Base-by-base conservation (phyloP, 2,113 vertebrate genomes). In the Hipposideros armiger region DNA sequence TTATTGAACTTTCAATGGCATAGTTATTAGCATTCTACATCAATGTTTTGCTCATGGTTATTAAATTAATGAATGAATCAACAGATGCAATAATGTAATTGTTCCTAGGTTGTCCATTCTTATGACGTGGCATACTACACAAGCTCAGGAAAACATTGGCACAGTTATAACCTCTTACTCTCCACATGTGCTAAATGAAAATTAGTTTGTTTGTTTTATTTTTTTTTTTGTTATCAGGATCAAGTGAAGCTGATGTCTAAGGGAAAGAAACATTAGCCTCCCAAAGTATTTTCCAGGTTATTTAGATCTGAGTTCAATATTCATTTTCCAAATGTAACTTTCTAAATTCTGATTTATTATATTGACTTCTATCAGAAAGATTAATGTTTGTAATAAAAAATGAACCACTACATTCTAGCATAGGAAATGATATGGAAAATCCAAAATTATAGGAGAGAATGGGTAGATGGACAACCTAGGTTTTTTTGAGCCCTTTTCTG, bases 341-440 rank as follows among this genome's bases (percentile, higher is more conserved):
- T 62, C 32, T 82, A 88, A 67, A 82, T 82, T 36, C 47, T 88
- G 72, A 84, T 40, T 84, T 92, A 74, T 80, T 74, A n/a, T 76
- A 80, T 66, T 81, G 0, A 7, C 0, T 69, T 80, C 2, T 92
- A 5, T 74, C 70, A n/a, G 24, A 54, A 76, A 74, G 3, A 6
- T 77, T 69, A 76, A 70, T 45, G 69, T 40, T 76, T 87, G 36
- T 76, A 60, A 19, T 97, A 91, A 95, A 47, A 89, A 95, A 64
- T 28, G 14, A 92, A 28, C 30, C 11, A 66, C 81, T 87, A 77
- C 2, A 45, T 89, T 66, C 17, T 30, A 81, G 83, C 16, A 10
- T 42, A 82, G 20, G 2, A 87, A 82, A 47, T 66, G 2, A 42
- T 24, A 36, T 30, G 11, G 73, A 87, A 90, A 82, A 83, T 94